Base-by-base conservation (phyloP, 2,113 vertebrate species). In the Pogona vitticeps region DNA sequence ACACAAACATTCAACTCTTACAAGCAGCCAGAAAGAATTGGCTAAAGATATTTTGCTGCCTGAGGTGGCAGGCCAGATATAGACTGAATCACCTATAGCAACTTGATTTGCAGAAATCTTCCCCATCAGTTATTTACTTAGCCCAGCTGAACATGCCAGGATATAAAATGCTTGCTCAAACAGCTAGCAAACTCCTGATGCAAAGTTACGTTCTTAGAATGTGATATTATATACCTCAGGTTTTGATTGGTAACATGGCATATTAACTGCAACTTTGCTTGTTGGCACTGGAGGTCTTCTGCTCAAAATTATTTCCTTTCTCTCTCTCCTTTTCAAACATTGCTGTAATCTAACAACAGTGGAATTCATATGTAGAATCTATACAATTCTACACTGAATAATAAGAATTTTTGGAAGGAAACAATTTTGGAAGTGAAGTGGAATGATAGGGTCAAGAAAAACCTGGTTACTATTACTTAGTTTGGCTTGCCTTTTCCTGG, bases 391-490 rank as follows among this genome's bases (percentile, higher is more conserved):
- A 81, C 86, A 33, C 7, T 46, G 52, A 89, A 61, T 61, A 85
- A 18, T 82, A 68, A 40, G 68, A 83, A 71, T 1, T 13, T 75
- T 88, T 38, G 33, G 78, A 63, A 83, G 89, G 40, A 65, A 88
- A 86, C 28, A 20, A 67, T 76, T 63, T 76, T 83, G 40, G 85
- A 91, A 91, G 88, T 80, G 87, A 90, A 88, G 14, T 73, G 76
- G 70, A 86, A 80, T 75, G 78, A 82, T 75, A 76, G 70, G 79
- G 72, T 82, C 79, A 82, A 87, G 78, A 86, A 80, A 82, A 58
- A 91, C 85, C 88, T 96, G 93, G 80, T 92, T 90, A 88, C 88
- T 93, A 92, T 95, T 90, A 89, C 40, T 72, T 90, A 87, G 40
- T 89, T 92, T 59, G 88, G 20, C 86, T 90, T 91, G 76, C 91